Evolutionary conservation across 2,113 vertebrate species (phyloP).

Genomic region (Peromyscus californicus): DNA sequence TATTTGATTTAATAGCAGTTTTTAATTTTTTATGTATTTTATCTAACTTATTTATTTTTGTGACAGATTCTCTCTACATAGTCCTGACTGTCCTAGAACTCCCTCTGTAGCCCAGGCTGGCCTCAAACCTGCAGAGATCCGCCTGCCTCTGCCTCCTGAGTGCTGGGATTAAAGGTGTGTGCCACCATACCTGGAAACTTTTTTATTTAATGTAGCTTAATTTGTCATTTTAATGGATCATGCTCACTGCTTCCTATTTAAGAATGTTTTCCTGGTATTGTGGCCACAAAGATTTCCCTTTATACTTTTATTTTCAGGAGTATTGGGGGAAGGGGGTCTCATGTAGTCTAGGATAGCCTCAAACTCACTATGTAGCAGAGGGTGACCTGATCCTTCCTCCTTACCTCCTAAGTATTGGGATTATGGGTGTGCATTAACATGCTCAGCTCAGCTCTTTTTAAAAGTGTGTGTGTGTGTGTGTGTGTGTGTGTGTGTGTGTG

Average conservation of each 20-base stretch:
- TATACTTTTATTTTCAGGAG: not conserved
- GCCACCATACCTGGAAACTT: not conserved
- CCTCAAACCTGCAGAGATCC: not conserved
- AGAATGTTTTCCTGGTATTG: constrained; percentile 29
- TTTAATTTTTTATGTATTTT: not conserved
- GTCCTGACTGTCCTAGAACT: not conserved
- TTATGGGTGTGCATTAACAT: not conserved
- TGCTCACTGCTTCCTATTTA: not conserved
- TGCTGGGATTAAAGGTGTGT: not conserved
- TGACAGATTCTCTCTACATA: not conserved
- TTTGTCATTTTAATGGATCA: constrained; percentile 53
- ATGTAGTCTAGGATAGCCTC: not conserved
- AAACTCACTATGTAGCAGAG: not conserved
- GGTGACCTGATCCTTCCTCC: not conserved
- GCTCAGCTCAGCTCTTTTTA: not conserved
- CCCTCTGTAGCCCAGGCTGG: not conserved
- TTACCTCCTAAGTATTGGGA: not conserved
- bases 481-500: not conserved
- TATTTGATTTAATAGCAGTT: constrained; percentile 44
- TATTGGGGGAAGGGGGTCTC: not conserved
- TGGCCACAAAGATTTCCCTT: constrained; percentile 26
- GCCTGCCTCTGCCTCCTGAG: not conserved
- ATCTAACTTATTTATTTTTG: not conserved
- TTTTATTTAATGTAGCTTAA: constrained; percentile 13
- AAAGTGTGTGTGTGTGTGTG: not conserved